A percentile compares a stretch with the other conserved stretches of the same genome.
Conservation (phyloP, 2,113 vertebrate genomes). For the Neoarius graeffei region DNA sequence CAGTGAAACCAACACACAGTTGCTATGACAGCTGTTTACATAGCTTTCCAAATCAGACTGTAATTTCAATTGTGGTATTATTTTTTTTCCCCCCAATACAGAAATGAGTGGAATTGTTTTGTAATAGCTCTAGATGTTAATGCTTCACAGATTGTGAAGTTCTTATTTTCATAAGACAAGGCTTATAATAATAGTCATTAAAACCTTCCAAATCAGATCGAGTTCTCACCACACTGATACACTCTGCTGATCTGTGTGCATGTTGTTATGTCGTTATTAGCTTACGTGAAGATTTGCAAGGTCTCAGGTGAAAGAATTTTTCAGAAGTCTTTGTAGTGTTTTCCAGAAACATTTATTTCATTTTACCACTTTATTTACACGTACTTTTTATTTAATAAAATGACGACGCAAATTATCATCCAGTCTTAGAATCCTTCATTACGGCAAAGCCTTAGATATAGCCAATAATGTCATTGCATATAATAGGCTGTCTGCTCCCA, state of each 20-base stretch:
- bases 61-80: not conserved
- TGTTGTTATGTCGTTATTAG: not conserved
- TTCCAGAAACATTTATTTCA: conserved; percentile 31
- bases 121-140: not conserved
- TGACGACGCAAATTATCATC: not conserved
- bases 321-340: not conserved
- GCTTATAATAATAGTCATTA: not conserved
- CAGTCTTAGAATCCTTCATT: not conserved
- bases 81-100: not conserved
- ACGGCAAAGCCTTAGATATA: conserved; percentile 78
- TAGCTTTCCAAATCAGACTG: not conserved
- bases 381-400: not conserved
- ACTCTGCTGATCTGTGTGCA: not conserved
- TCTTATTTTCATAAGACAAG: not conserved
- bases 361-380: not conserved
- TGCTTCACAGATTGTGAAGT: not conserved
- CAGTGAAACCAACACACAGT: not conserved
- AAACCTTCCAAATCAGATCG: not conserved
- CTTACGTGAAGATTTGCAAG: not conserved
- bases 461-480: conserved; percentile 90
- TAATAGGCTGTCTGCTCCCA: conserved; percentile 93
- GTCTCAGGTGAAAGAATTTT: not conserved
- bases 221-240: not conserved
- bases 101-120: not conserved
- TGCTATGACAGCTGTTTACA: conserved; percentile 16